Percentiles rank a stretch among this genome's conserved stretches.
Evolutionary conservation across 2,888 invertebrate genomes (phyloP).

Genomic region (Amiota minor): DNA sequence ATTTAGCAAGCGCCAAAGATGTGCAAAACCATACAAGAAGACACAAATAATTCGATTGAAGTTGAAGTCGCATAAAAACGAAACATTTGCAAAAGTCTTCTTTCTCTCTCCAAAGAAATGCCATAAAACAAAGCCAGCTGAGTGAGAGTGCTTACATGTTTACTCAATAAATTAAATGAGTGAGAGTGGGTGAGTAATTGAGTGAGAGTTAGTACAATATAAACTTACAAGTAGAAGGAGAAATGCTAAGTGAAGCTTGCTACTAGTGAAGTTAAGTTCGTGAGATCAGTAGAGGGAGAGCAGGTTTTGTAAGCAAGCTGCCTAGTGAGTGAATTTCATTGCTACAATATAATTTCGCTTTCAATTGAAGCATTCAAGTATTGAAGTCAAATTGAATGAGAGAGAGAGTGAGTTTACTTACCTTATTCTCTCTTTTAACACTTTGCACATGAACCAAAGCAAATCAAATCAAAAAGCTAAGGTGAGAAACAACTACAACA

Average conservation of each 20-base stretch:
- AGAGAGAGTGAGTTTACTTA: not conserved
- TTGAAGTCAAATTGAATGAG: not conserved
- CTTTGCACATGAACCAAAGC: not conserved
- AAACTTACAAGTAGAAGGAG: not conserved
- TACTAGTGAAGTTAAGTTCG: not conserved
- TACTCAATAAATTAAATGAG: conserved; percentile 15
- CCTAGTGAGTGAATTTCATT: not conserved
- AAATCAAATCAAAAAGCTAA: not conserved
- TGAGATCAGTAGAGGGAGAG: too few species aligned
- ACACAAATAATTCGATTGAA: conserved; percentile 18
- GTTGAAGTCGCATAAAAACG: not conserved
- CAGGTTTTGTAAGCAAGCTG: too few species aligned
- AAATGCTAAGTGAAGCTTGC: not conserved
- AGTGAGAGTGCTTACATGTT: conserved; percentile 31
- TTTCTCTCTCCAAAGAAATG: too few species aligned
- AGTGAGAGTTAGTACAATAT: not conserved
- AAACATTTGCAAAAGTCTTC: too few species aligned
- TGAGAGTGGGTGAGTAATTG: not conserved
- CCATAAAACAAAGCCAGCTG: not conserved
- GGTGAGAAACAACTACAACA: conserved; percentile 41
- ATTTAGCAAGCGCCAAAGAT: conserved; percentile 17
- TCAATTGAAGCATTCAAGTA: conserved; percentile 23
- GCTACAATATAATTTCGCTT: conserved; percentile 32
- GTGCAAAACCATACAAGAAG: conserved; percentile 13
- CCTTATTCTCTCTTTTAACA: conserved; percentile 45